phyloP scores from a whole-genome alignment of 1,140 invertebrate genomes.

The Drusus annulatus region DNA sequence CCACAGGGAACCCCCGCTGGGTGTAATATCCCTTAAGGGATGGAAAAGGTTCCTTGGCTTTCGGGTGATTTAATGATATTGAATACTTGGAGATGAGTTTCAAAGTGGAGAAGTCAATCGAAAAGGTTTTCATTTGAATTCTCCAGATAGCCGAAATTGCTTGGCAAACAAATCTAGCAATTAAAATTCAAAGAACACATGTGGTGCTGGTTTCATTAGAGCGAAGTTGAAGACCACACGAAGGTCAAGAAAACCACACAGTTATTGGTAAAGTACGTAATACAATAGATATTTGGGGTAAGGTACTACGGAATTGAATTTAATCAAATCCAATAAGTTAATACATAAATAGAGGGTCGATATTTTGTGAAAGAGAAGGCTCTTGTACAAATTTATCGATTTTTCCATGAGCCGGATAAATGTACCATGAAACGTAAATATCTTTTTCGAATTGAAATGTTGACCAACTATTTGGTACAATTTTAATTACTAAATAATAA shows the following conservation, averaged over 20 bases:
- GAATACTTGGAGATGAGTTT: constrained; percentile 4
- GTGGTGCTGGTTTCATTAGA: no score
- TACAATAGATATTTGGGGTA: no score
- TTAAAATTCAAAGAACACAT: no score
- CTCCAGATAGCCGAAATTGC: no score
- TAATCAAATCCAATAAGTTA: background rate
- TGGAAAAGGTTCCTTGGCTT: background rate
- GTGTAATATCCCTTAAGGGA: background rate
- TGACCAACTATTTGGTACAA: background rate
- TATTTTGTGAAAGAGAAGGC: no score
- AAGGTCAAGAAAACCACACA: no score
- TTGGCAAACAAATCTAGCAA: no score
- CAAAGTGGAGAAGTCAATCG: background rate
- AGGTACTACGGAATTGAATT: background rate
- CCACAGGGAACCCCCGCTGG: constrained; percentile 1
- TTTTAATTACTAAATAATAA: no score
- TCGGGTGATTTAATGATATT: constrained; percentile 20
- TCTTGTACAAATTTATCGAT: no score
- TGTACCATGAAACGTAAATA: background rate
- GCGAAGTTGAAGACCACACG: no score
- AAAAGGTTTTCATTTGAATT: background rate
- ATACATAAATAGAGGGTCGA: background rate
- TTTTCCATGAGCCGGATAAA: no score
- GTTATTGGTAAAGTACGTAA: no score
- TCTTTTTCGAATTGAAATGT: background rate